phyloP scores from a whole-genome alignment of 1,140 invertebrate species.

The Magallana angulata region DNA sequence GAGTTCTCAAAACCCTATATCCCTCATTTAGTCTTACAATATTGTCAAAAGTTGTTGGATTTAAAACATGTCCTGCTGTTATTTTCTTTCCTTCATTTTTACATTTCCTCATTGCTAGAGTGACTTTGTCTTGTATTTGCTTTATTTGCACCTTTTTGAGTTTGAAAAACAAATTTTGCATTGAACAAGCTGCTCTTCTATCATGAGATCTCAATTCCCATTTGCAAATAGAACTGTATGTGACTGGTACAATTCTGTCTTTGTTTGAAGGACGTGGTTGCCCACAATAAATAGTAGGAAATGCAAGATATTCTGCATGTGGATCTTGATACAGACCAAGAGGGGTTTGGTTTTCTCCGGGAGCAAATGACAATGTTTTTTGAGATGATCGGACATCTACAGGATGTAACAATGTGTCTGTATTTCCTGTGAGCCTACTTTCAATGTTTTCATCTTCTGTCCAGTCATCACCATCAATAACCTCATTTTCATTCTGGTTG shows the following conservation, averaged over 20 bases:
- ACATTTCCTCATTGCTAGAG: conserved; percentile 52
- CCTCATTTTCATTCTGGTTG: conserved; percentile 11
- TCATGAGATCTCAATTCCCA: conserved; percentile 58
- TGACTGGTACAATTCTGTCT: conserved; percentile 43
- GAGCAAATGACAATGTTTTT: conserved; percentile 51
- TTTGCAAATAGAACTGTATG: conserved; percentile 55
- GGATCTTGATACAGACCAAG: conserved; percentile 53
- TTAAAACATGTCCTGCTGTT: conserved; percentile 53
- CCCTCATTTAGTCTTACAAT: conserved; percentile 57
- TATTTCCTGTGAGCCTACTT: conserved; percentile 15
- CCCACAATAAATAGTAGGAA: conserved; percentile 61
- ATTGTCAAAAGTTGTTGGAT: conserved; percentile 1
- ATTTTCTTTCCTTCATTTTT: conserved; percentile 54
- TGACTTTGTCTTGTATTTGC: conserved; percentile 52
- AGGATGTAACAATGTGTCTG: conserved; percentile 50
- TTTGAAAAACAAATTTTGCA: conserved; percentile 61
- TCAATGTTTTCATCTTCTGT: conserved; percentile 44
- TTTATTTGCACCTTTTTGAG: conserved; percentile 63
- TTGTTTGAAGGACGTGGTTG: conserved; percentile 46
- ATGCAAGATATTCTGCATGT: conserved; percentile 54
- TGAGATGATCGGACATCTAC: conserved; percentile 8
- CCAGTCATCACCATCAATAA: conserved; percentile 25
- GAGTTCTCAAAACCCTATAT: conserved; percentile 50
- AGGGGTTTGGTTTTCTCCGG: conserved; percentile 54
- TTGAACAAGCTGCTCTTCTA: conserved; percentile 51